Evolutionary conservation across 1,140 invertebrate species (phyloP).

Genomic region (Drosophila rhopaloa): DNA sequence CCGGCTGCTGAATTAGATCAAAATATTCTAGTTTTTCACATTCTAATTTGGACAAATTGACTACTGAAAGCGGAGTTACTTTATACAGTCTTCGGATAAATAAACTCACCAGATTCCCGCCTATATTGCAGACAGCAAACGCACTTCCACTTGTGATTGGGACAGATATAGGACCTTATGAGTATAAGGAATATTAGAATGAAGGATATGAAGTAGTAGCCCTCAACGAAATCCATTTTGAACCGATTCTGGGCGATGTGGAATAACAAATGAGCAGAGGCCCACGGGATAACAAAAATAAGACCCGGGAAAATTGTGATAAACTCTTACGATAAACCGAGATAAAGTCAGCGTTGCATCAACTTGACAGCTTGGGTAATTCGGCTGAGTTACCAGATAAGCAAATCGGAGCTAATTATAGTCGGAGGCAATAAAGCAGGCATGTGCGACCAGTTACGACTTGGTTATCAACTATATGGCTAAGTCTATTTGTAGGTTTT

Average conservation of each 20-base stretch:
- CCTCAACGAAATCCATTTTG: slow-evolving; percentile 50
- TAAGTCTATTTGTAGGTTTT: slow-evolving; percentile 6
- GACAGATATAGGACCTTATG: slow-evolving; percentile 45
- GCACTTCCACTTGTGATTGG: slow-evolving; percentile 44
- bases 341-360: slow-evolving; percentile 51
- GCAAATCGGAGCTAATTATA: slow-evolving; percentile 52
- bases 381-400: slow-evolving; percentile 25
- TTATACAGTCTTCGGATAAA: not conserved
- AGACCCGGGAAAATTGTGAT: slow-evolving; percentile 1
- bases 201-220: slow-evolving; percentile 55
- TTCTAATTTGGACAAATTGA: slow-evolving; percentile 18
- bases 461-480: not conserved
- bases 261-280: slow-evolving; percentile 28
- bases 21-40: not conserved
- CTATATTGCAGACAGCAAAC: slow-evolving; percentile 34
- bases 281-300: slow-evolving; percentile 7
- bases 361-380: slow-evolving; percentile 21
- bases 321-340: slow-evolving; percentile 36
- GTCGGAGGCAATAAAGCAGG: slow-evolving; percentile 2
- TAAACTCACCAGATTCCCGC: slow-evolving; percentile 39
- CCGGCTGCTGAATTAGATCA: slow-evolving; percentile 3
- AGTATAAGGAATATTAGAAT: slow-evolving; percentile 48
- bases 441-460: slow-evolving; percentile 28
- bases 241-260: slow-evolving; percentile 12
- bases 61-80: slow-evolving; percentile 7